Conservation (phyloP, 2,888 invertebrate genomes). For the Tuberolachnus salignus region DNA sequence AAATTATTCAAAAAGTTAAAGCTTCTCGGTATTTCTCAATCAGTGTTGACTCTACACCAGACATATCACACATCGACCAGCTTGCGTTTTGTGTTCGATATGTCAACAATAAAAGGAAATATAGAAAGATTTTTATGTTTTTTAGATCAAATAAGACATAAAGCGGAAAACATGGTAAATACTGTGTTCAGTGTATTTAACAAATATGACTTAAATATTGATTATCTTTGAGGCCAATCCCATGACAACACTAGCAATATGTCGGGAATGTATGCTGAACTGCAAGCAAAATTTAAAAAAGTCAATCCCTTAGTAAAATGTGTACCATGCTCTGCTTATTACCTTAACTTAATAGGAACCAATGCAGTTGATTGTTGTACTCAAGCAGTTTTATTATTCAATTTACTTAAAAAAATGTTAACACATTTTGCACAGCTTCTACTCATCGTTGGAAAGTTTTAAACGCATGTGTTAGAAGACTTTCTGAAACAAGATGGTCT, state of each 20-base stretch:
- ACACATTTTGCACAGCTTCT: not conserved
- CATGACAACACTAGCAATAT: constrained; percentile 33
- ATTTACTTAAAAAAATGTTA: not conserved
- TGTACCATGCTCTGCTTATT: constrained; percentile 1
- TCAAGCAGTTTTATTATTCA: not conserved
- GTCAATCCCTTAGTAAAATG: not conserved
- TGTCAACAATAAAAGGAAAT: constrained; percentile 57
- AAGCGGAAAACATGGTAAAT: constrained; percentile 14
- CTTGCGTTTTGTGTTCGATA: no score
- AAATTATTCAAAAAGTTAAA: constrained; percentile 13
- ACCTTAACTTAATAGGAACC: not conserved
- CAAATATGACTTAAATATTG: constrained; percentile 29
- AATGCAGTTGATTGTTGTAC: constrained; percentile 8
- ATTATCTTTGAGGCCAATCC: constrained; percentile 29
- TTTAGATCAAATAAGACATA: constrained; percentile 26
- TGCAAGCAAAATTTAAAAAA: constrained; percentile 21
- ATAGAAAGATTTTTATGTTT: no score
- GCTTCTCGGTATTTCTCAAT: constrained; percentile 42
- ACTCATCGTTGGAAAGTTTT: not conserved
- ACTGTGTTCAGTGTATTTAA: constrained; percentile 20
- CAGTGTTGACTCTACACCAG: constrained; percentile 49
- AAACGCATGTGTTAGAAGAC: not conserved
- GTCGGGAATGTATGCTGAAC: constrained; percentile 17
- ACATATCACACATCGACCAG: constrained; percentile 58
- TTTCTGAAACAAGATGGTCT: constrained; percentile 12